phyloP scores from a whole-genome alignment of 2,888 invertebrate species.

The Branchipolynoe longqiensis region DNA sequence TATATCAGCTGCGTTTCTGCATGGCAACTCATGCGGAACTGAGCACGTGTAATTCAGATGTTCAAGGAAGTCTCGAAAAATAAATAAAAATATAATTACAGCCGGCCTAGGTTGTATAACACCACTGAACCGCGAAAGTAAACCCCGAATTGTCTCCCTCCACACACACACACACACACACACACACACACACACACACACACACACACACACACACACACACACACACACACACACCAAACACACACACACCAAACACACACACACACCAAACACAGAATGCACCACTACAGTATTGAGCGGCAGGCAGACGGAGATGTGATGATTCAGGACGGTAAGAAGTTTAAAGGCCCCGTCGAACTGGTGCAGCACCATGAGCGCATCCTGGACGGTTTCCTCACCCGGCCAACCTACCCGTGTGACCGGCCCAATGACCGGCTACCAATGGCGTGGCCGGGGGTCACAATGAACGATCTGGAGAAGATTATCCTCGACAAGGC shows the following conservation, averaged over 20 bases:
- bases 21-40: too few relatives aligned
- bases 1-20: too few relatives aligned
- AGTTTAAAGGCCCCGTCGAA: slow-evolving; percentile 79
- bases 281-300: slow-evolving; percentile 81
- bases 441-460: slow-evolving; percentile 80
- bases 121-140: too few relatives aligned
- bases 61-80: too few relatives aligned
- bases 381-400: slow-evolving; percentile 78
- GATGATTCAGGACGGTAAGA: slow-evolving; percentile 79
- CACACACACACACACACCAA: not conserved
- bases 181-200: too few relatives aligned
- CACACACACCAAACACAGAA: slow-evolving; percentile 67
- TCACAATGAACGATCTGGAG: slow-evolving; percentile 79
- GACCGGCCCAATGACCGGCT: slow-evolving; percentile 72
- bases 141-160: too few relatives aligned
- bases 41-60: too few relatives aligned
- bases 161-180: too few relatives aligned
- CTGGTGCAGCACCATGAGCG: slow-evolving; percentile 78
- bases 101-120: too few relatives aligned
- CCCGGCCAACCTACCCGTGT: slow-evolving; percentile 76
- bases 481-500: slow-evolving; percentile 74
- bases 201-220: not conserved
- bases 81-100: too few relatives aligned
- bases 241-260: not conserved
- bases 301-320: slow-evolving; percentile 79